Percentiles rank a stretch among this genome's conserved stretches.
These are phyloP conservation scores for Clamator glandarius DNA, from an alignment of 2,797 vertebrate species.

Conservation along the genomic window DNA sequence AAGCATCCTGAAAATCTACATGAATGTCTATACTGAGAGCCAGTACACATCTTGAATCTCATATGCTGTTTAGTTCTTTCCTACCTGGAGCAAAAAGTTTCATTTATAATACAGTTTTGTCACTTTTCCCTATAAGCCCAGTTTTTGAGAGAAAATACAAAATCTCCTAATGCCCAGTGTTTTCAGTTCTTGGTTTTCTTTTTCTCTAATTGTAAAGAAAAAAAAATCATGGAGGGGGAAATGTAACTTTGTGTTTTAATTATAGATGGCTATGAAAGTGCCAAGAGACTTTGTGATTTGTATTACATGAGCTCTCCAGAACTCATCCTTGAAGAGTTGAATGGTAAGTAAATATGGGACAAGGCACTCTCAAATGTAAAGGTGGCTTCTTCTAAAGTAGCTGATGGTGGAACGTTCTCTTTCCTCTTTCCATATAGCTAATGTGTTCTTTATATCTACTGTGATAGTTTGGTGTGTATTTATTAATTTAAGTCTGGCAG, in stretches of 20 bases:
- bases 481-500: neutral
- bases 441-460: neutral
- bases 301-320: conserved; percentile 98
- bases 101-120: neutral
- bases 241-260: conserved; percentile 33
- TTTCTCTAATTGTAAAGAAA: neutral
- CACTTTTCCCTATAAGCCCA: neutral
- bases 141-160: neutral
- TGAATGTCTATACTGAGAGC: neutral
- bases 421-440: neutral
- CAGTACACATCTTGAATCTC: neutral
- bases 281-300: conserved; percentile 93
- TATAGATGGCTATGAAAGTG: conserved; percentile 96
- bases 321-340: conserved; percentile 89
- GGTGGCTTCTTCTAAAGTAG: neutral
- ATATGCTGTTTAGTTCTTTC: neutral
- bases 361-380: neutral
- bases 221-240: neutral
- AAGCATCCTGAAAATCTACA: conserved; percentile 1
- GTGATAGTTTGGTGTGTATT: neutral
- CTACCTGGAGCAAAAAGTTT: neutral
- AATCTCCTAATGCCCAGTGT: neutral
- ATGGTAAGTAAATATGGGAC: conserved; percentile 78
- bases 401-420: neutral
- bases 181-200: neutral